A percentile compares a stretch with the other conserved stretches of the same genome.
Evolutionary conservation across 2,113 vertebrate genomes (phyloP).

Genomic region (Cardinalis cardinalis): DNA sequence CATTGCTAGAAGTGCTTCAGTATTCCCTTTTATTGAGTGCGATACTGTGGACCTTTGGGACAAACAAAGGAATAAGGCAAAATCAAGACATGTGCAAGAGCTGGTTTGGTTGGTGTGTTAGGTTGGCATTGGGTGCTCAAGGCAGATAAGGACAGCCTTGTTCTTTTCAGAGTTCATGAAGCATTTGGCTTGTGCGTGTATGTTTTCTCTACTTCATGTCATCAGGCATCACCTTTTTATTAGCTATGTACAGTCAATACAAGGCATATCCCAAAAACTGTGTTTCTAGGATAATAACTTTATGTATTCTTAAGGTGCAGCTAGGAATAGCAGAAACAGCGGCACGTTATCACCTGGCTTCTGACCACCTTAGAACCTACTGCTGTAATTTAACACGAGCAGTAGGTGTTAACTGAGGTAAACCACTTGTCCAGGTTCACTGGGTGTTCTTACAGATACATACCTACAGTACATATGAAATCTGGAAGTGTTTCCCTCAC

Average conservation of each 20-base stretch:
- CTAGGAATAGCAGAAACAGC: neutral
- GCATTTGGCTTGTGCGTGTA: neutral
- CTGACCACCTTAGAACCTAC: neutral
- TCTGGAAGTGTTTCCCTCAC: neutral
- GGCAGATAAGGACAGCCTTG: neutral
- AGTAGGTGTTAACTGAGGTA: neutral
- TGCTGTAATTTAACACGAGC: neutral
- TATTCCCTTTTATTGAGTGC: neutral
- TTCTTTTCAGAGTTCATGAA: neutral
- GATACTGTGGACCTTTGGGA: neutral
- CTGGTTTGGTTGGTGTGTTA: neutral
- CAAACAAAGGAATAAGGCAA: neutral
- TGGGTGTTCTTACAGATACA: neutral
- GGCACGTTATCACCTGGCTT: neutral
- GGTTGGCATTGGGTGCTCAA: neutral
- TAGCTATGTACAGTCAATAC: neutral
- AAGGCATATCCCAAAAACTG: neutral
- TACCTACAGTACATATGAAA: neutral
- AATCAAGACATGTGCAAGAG: neutral
- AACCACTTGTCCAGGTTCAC: neutral
- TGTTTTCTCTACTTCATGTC: neutral
- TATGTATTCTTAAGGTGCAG: neutral
- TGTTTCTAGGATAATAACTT: neutral
- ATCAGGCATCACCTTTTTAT: neutral
- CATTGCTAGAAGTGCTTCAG: neutral